These are phyloP conservation scores for Eretmocerus hayati DNA, from an alignment of 2,888 invertebrate genomes.

Conservation along the genomic window DNA sequence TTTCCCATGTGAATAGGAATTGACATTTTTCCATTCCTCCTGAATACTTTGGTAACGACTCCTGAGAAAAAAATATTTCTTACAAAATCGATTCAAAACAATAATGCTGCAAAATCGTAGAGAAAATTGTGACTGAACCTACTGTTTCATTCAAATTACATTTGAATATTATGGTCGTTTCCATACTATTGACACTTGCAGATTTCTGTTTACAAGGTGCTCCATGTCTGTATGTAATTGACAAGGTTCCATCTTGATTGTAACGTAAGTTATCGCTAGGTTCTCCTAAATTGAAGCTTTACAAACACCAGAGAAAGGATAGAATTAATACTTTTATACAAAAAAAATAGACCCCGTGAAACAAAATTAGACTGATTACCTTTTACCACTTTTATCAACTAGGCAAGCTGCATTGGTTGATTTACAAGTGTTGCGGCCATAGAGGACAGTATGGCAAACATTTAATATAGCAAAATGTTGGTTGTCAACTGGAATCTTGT, in stretches of 20 bases:
- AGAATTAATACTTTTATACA: too few species aligned
- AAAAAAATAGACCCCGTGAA: too few species aligned
- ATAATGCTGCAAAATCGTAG: too few species aligned
- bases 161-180: slow-evolving; percentile 34
- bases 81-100: background rate
- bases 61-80: too few species aligned
- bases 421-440: slow-evolving; percentile 14
- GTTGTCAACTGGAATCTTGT: slow-evolving; percentile 27
- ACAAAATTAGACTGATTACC: too few species aligned
- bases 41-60: slow-evolving; percentile 31
- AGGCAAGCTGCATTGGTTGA: slow-evolving; percentile 17
- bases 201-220: slow-evolving; percentile 23
- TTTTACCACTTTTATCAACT: slow-evolving; percentile 1
- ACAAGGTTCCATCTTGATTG: slow-evolving; percentile 21
- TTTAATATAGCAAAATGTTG: slow-evolving; percentile 32
- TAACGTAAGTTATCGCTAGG: slow-evolving; percentile 2
- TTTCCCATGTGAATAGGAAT: slow-evolving; percentile 36
- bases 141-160: slow-evolving; percentile 34
- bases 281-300: slow-evolving; percentile 12
- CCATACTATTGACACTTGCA: slow-evolving; percentile 10
- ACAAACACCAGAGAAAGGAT: too few species aligned
- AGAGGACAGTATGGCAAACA: slow-evolving; percentile 38
- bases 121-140: too few species aligned
- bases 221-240: slow-evolving; percentile 29
- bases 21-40: slow-evolving; percentile 29